These are phyloP conservation scores for Clivina fossor DNA, from an alignment of 2,888 invertebrate genomes.

Conservation along the genomic window DNA sequence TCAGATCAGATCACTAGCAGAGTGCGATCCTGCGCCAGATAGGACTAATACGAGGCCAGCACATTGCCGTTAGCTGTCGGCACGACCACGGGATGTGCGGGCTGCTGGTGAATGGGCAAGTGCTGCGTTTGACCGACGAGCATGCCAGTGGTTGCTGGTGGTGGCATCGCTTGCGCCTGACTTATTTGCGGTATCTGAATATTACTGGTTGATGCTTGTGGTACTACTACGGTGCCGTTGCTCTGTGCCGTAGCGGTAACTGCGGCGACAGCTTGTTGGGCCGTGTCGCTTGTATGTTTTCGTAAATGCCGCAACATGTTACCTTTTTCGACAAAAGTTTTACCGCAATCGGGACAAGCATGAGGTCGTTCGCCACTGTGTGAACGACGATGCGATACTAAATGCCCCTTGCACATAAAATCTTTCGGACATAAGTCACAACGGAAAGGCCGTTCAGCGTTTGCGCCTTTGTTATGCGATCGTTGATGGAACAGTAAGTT, in stretches of 20 bases:
- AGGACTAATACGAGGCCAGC: constrained; percentile 55
- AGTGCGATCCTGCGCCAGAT: too few species aligned
- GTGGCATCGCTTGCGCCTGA: constrained; percentile 46
- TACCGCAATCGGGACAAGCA: constrained; percentile 72
- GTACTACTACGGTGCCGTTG: constrained; percentile 45
- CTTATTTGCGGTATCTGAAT: constrained; percentile 50
- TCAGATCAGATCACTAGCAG: constrained; percentile 9
- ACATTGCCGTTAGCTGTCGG: constrained; percentile 59
- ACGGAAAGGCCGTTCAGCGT: constrained; percentile 68
- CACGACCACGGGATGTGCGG: constrained; percentile 58
- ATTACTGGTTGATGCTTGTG: constrained; percentile 35
- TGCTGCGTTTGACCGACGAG: constrained; percentile 44
- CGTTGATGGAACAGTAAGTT: constrained; percentile 84
- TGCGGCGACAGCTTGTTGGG: constrained; percentile 46
- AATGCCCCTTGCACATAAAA: constrained; percentile 85
- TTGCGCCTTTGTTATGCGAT: constrained; percentile 76
- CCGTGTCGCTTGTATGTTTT: constrained; percentile 64
- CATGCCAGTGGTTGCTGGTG: constrained; percentile 32
- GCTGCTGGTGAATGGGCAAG: constrained; percentile 48
- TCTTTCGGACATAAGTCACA: constrained; percentile 85
- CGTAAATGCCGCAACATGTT: constrained; percentile 74
- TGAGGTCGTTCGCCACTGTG: constrained; percentile 68
- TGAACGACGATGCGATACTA: constrained; percentile 79
- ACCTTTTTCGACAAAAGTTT: constrained; percentile 78
- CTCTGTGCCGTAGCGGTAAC: constrained; percentile 48